A percentile compares a stretch with the other conserved stretches of the same genome.
Conservation (phyloP, 1,140 invertebrate species). For the Trissolcus basalis region DNA sequence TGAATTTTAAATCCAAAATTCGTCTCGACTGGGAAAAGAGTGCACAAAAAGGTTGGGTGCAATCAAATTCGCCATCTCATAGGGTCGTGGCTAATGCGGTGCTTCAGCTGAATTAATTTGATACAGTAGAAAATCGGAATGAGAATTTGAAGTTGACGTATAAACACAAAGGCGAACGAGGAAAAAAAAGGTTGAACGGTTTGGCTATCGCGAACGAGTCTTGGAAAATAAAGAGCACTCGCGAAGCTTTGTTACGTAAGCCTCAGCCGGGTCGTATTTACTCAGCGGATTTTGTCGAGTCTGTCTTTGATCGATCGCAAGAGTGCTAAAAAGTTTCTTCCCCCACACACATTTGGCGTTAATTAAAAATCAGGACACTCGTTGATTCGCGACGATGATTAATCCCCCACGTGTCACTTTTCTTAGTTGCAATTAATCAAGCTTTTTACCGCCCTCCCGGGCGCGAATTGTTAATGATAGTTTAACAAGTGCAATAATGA, state of each 20-base stretch:
- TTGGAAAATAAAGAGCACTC: conserved; percentile 32
- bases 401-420: conserved; percentile 9
- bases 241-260: conserved; percentile 24
- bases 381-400: conserved; percentile 11
- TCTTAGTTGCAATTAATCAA: conserved; percentile 22
- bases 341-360: neutral
- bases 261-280: conserved; percentile 17
- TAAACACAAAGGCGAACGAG: conserved; percentile 13
- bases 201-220: conserved; percentile 9
- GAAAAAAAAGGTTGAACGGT: conserved; percentile 20
- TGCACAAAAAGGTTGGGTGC: too few species aligned
- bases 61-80: too few species aligned
- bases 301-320: conserved; percentile 23
- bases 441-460: conserved; percentile 5
- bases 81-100: too few species aligned
- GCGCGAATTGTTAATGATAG: conserved; percentile 24
- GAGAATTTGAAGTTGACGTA: conserved; percentile 18
- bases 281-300: conserved; percentile 14
- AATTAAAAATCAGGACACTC: conserved; percentile 14
- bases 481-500: conserved; percentile 34
- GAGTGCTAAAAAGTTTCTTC: conserved; percentile 4
- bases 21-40: too few species aligned
- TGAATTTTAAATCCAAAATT: too few species aligned
- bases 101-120: conserved; percentile 10
- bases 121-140: conserved; percentile 12